Conservation (phyloP, 2,797 vertebrate genomes). For the Brachymystax lenok region DNA sequence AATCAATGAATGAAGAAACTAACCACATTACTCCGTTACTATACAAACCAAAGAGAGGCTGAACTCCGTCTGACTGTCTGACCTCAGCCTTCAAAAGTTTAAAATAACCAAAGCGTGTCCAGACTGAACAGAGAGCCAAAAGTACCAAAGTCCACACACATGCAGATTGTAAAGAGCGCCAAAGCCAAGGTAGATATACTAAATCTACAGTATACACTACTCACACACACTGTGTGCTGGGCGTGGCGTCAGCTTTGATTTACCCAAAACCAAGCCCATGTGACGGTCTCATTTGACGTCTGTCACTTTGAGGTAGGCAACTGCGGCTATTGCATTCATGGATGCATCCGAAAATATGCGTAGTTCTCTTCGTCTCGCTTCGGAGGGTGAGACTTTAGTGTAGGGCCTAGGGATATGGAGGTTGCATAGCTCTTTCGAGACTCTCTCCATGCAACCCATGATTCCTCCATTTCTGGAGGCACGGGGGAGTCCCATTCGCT, state of each 20-base stretch:
- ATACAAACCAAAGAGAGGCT: not conserved
- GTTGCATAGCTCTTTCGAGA: not conserved
- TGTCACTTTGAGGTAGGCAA: no score
- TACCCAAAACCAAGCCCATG: no score
- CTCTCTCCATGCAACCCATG: not conserved
- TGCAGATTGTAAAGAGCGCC: slow-evolving; percentile 20
- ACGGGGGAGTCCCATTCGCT: not conserved
- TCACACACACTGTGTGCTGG: not conserved
- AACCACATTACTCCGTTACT: not conserved
- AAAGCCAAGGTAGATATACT: slow-evolving; percentile 18
- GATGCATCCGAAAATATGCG: no score
- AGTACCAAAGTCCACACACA: slow-evolving; percentile 17
- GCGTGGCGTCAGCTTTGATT: no score
- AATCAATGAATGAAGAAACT: not conserved
- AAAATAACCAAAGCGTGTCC: slow-evolving; percentile 11
- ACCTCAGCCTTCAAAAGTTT: slow-evolving; percentile 1
- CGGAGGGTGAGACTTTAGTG: no score
- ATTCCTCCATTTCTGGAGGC: not conserved
- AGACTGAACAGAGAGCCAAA: slow-evolving; percentile 1
- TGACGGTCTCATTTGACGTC: no score
- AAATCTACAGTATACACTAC: slow-evolving; percentile 12
- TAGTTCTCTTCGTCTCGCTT: no score
- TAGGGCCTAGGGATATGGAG: not conserved
- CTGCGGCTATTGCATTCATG: no score
- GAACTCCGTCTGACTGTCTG: slow-evolving; percentile 7